phyloP scores from a whole-genome alignment of 2,113 vertebrate genomes.

The Notarius lentiginosus region DNA sequence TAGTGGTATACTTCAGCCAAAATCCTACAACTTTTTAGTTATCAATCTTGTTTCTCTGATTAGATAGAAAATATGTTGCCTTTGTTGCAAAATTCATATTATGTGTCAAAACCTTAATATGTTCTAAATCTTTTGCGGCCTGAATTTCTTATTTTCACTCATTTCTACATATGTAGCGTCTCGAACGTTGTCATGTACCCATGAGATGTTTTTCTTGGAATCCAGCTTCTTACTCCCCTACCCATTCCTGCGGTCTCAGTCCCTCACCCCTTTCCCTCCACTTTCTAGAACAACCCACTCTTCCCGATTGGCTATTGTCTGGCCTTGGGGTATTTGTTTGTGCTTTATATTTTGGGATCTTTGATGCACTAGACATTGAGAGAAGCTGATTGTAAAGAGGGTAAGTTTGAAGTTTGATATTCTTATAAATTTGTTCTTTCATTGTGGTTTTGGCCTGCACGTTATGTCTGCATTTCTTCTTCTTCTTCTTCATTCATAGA shows the following conservation, averaged over 20 bases:
- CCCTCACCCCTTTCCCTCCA: not conserved
- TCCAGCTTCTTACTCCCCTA: conserved; percentile 37
- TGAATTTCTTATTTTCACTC: not conserved
- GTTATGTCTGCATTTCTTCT: not conserved
- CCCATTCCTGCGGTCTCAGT: conserved; percentile 26
- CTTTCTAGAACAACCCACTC: conserved; percentile 27
- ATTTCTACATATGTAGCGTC: not conserved
- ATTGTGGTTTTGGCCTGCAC: not conserved
- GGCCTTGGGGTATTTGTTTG: conserved; percentile 9
- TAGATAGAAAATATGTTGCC: not conserved
- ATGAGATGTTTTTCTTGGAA: conserved; percentile 18
- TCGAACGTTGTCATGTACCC: not conserved
- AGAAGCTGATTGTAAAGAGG: conserved; percentile 15
- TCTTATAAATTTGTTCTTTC: conserved; percentile 5
- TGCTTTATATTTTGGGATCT: conserved; percentile 38
- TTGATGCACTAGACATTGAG: not conserved
- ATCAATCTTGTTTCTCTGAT: not conserved
- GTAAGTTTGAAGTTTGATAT: conserved; percentile 34
- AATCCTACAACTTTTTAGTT: not conserved
- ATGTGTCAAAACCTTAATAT: not conserved
- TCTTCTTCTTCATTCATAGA: not conserved
- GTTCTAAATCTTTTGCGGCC: not conserved
- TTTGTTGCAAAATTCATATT: not conserved
- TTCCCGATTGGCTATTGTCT: conserved; percentile 41
- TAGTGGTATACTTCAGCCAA: not conserved